Conservation (phyloP, 2,888 invertebrate species). For the Cryptus viduatorius region DNA sequence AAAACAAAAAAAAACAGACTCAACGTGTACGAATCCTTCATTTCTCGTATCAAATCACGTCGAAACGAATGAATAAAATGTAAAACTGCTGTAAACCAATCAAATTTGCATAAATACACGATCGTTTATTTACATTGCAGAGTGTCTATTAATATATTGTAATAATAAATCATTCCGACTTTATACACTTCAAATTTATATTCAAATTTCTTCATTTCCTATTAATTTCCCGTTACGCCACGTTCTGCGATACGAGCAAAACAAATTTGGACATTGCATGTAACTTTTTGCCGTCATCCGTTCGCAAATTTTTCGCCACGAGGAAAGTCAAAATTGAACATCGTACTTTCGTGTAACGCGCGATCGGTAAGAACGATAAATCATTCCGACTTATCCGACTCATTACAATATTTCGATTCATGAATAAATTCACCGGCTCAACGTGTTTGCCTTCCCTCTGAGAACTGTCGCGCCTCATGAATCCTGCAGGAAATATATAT, state of each 20-base stretch:
- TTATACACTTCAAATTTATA: too few relatives aligned
- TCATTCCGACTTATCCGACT: conserved; percentile 32
- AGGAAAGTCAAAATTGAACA: not conserved
- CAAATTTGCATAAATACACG: conserved; percentile 83
- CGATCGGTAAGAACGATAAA: conserved; percentile 10
- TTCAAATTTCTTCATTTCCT: too few relatives aligned
- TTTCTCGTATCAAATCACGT: conserved; percentile 58
- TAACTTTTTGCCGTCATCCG: not conserved
- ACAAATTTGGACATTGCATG: too few relatives aligned
- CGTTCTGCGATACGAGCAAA: too few relatives aligned
- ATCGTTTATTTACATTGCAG: conserved; percentile 79
- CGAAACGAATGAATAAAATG: conserved; percentile 68
- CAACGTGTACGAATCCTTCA: conserved; percentile 48
- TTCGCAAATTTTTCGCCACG: not conserved
- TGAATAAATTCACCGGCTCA: conserved; percentile 26
- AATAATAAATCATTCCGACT: conserved; percentile 39
- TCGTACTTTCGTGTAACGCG: not conserved
- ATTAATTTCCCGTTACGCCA: too few relatives aligned
- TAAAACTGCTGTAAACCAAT: conserved; percentile 78
- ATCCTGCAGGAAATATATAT: conserved; percentile 39
- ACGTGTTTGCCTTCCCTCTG: not conserved
- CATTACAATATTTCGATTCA: conserved; percentile 7
- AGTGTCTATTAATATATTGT: conserved; percentile 56
- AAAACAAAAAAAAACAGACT: not conserved
- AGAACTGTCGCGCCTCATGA: conserved; percentile 22